Evolutionary conservation across 1,140 invertebrate genomes (phyloP), one percentile per base, ranked within the genome.

Genomic region (Oreohelix idahoensis): DNA sequence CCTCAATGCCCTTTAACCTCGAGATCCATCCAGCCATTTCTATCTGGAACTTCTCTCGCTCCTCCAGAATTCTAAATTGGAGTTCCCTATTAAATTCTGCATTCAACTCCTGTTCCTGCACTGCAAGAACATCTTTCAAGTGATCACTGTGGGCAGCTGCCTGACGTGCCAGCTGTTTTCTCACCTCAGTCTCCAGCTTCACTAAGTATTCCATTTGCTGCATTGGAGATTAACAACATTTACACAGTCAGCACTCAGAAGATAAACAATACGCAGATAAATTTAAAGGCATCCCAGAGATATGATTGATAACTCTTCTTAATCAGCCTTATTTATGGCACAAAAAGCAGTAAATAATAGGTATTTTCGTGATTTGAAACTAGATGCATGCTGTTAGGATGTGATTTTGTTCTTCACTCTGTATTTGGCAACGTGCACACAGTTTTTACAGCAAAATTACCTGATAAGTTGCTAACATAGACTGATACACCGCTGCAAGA

Each of bases 1-100:
- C 93, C 92, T 98, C 96, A 84, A 99, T 95, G n/a, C 97, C 97
- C 83, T 95, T 95, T 76, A 98, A 93, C 89, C 96, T 95, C n/a
- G 96, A 96, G 42, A 97, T 94, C 92, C 97, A 95, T 0, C 94
- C 94, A 1, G 96, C 96, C 20, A 98, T 92, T 89, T 98, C 95
- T 69, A 94, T 93, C 91, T 97, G 96, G 92, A 96, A 91, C 93
- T 94, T 49, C 94, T 94, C 80, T 94, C 94, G 87, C 95, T 97
- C 92, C 29, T 75, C 93, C 91, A 90, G 73, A 79, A 93, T 73
- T 81, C 90, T 89, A 58, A 97, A 96, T 73, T 94, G 90, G 36
- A 96, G 89, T 81, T 94, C 93, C 11, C 94, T 93, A 36, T 95
- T 94, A 84, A 95, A 94, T 49, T 93, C 92, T 69, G 95, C 93